Evolutionary conservation across 2,888 invertebrate genomes (phyloP).

Genomic region (Leistus spinibarbis): DNA sequence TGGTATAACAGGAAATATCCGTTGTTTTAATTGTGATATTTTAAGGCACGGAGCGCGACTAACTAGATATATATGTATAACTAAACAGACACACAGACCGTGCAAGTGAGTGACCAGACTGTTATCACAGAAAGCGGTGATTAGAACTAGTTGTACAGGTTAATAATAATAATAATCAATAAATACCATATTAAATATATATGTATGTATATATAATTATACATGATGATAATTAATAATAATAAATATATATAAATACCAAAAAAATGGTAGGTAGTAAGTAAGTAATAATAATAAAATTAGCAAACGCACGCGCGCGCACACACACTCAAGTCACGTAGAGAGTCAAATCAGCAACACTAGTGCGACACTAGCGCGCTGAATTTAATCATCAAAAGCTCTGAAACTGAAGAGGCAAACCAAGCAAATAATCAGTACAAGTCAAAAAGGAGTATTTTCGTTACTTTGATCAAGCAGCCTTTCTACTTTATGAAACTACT

Average conservation of each 20-base stretch:
- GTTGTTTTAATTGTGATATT: neutral
- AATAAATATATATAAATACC: neutral
- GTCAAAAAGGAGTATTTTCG: slow-evolving; percentile 45
- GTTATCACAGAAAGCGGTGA: slow-evolving; percentile 58
- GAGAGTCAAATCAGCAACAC: slow-evolving; percentile 31
- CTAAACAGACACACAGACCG: slow-evolving; percentile 57
- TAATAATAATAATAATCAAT: slow-evolving; percentile 20
- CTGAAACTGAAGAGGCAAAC: slow-evolving; percentile 43
- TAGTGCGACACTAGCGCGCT: slow-evolving; percentile 33
- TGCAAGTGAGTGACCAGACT: slow-evolving; percentile 56
- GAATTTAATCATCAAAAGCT: neutral
- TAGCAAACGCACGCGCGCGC: slow-evolving; percentile 49
- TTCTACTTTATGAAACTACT: slow-evolving; percentile 63
- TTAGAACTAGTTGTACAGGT: slow-evolving; percentile 45
- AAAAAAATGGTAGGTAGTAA: neutral
- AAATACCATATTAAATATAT: neutral
- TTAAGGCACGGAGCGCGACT: slow-evolving; percentile 40
- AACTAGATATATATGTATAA: slow-evolving; percentile 48
- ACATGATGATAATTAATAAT: neutral
- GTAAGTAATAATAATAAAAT: slow-evolving; percentile 1
- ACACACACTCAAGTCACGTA: slow-evolving; percentile 40
- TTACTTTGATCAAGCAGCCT: slow-evolving; percentile 56
- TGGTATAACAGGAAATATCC: neutral
- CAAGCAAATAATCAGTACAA: slow-evolving; percentile 43
- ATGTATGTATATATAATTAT: slow-evolving; percentile 2